These are phyloP conservation scores for Halyomorpha halys DNA, from an alignment of 1,140 invertebrate species.

Conservation along the genomic window DNA sequence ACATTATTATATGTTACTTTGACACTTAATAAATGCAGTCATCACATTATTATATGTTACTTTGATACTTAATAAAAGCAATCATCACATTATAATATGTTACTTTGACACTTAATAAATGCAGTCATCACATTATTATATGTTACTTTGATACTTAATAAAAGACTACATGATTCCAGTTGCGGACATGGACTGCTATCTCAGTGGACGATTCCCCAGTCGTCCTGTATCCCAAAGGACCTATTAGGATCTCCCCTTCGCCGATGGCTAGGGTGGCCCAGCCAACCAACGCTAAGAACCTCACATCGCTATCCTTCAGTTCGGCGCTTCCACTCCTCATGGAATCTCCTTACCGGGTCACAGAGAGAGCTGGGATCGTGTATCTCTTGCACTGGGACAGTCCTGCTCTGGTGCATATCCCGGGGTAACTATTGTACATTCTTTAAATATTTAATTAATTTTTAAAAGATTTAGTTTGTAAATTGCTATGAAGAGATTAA, in stretches of 20 bases:
- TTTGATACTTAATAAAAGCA: too few species aligned
- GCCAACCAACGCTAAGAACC: neutral
- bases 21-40: too few species aligned
- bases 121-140: too few species aligned
- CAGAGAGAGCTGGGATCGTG: conserved; percentile 43
- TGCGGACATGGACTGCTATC: neutral
- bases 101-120: too few species aligned
- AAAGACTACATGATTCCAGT: neutral
- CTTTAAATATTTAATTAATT: too few species aligned
- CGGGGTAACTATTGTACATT: conserved; percentile 9
- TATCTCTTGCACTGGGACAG: conserved; percentile 40
- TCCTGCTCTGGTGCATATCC: conserved; percentile 12
- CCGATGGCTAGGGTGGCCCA: conserved; percentile 13
- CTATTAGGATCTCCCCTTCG: neutral
- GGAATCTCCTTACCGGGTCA: conserved; percentile 41
- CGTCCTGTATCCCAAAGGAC: neutral
- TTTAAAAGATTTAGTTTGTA: too few species aligned
- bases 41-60: too few species aligned
- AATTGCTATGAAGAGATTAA: too few species aligned
- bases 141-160: too few species aligned
- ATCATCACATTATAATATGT: too few species aligned
- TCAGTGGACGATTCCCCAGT: neutral
- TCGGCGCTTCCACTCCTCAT: conserved; percentile 6
- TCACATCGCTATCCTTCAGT: conserved; percentile 1
- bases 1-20: too few species aligned